Evolutionary conservation across 2,113 vertebrate species (phyloP), one percentile per base, ranked within the genome.

Genomic region (Pomatorhinus ruficollis): DNA sequence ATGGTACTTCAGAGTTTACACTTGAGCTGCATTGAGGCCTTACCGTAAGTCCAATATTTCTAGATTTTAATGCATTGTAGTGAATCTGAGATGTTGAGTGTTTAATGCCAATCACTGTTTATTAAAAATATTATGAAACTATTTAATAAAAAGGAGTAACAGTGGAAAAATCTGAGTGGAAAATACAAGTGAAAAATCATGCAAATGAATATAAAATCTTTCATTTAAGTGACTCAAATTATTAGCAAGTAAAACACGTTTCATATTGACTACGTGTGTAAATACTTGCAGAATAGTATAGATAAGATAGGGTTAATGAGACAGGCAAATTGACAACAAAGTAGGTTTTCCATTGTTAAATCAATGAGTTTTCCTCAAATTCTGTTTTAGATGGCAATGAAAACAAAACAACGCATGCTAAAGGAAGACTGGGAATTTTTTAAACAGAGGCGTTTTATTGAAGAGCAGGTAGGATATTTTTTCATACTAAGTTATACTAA

Each of bases 351-450:
- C 87, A 1, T 72, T 81, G 70, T 85, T 69, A 57, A 85, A 93
- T 88, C 72, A 94, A 52, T 83, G 75, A 85, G 61, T 83, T 90
- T 60, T 93, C 80, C 37, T 90, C 91, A 71, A 95, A 94, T 97
- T 95, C 59, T 97, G 53, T 95, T 92, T 59, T 94, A 99, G 99
- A 99, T 98, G 98, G 98, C 99, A 85, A 97, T 99, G 98, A 99
- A 98, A 98, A 98, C 98, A 42, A 99, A 99, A 63, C 99, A 99
- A 87, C 98, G 98, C 65, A 98, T 99, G 98, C 98, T 99, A 45
- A 99, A 99, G 90, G 99, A 99, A 94, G 99, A 99, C 95, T 99
- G 99, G 98, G 99, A 99, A 90, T 99, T 99, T 96, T 99, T 99
- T 95, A 99, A 99, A 90, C 99, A 99, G 93, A 98, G 99, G 40